phyloP scores from a whole-genome alignment of 2,888 invertebrate species.

The Glaucopsyche alexis region DNA sequence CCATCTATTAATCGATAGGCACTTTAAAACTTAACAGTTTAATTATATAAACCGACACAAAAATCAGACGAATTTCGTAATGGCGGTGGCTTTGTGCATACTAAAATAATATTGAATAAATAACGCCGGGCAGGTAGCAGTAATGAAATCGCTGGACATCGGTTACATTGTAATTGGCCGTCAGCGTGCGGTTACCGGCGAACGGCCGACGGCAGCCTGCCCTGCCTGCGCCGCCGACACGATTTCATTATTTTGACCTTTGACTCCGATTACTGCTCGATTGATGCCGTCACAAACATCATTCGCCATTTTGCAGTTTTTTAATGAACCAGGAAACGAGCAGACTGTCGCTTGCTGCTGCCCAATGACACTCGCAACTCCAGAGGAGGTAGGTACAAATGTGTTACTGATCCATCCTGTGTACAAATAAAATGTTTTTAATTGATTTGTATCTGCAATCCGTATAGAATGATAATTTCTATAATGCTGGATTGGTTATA shows the following conservation, averaged over 20 bases:
- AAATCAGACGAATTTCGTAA: not conserved
- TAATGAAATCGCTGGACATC: constrained; percentile 45
- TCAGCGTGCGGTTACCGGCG: constrained; percentile 60
- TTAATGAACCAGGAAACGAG: no score
- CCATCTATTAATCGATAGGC: no score
- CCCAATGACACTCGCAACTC: no score
- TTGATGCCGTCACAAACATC: constrained; percentile 23
- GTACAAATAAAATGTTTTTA: no score
- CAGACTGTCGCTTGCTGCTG: no score
- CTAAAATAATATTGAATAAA: constrained; percentile 27
- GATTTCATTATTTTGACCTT: constrained; percentile 66
- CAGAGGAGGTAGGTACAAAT: no score
- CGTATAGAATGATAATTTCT: no score
- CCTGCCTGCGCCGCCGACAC: constrained; percentile 49
- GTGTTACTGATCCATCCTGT: no score
- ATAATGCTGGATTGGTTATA: no score
- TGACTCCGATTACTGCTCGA: constrained; percentile 41
- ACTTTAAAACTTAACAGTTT: no score
- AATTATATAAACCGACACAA: not conserved
- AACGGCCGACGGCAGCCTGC: constrained; percentile 44
- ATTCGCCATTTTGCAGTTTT: no score
- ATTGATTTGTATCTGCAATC: no score
- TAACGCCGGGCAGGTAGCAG: constrained; percentile 30
- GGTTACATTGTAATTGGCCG: constrained; percentile 57
- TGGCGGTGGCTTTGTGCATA: constrained; percentile 18